phyloP scores from a whole-genome alignment of 2,797 vertebrate genomes.

The Echeneis naucrates region DNA sequence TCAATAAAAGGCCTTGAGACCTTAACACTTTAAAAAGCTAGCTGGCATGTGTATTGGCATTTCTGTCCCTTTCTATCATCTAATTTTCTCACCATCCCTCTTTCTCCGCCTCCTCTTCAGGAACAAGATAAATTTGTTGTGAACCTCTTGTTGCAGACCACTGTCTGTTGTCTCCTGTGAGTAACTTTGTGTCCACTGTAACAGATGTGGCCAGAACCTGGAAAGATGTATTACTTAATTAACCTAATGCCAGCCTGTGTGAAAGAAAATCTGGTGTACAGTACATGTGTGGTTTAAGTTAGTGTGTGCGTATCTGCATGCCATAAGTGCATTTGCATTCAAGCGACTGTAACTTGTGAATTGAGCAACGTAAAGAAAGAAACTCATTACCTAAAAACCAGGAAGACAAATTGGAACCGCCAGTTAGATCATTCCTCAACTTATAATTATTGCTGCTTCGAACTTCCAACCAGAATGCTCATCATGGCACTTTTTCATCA shows the following conservation, averaged over 20 bases:
- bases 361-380: conserved; percentile 26
- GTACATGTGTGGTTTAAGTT: not conserved
- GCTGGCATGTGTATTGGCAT: no score
- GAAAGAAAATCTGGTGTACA: conserved; percentile 15
- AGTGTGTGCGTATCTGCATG: not conserved
- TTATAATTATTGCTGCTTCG: conserved; percentile 54
- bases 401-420: conserved; percentile 65
- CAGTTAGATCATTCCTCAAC: conserved; percentile 49
- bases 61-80: conserved; percentile 22
- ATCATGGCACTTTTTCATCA: conserved; percentile 17
- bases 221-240: conserved; percentile 73
- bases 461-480: conserved; percentile 16
- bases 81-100: conserved; percentile 28
- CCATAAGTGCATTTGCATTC: not conserved
- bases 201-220: conserved; percentile 15
- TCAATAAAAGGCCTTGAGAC: no score
- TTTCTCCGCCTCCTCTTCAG: conserved; percentile 19
- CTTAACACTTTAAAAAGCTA: no score
- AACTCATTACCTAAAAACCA: conserved; percentile 67
- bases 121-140: conserved; percentile 59
- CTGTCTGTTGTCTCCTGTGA: conserved; percentile 47
- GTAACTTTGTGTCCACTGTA: conserved; percentile 40
- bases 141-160: conserved; percentile 48
- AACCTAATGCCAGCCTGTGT: conserved; percentile 51
- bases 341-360: conserved; percentile 20